Percentiles rank a stretch among this genome's conserved stretches.
phyloP scores from a whole-genome alignment of 2,113 vertebrate genomes.

The Callorhinus ursinus region DNA sequence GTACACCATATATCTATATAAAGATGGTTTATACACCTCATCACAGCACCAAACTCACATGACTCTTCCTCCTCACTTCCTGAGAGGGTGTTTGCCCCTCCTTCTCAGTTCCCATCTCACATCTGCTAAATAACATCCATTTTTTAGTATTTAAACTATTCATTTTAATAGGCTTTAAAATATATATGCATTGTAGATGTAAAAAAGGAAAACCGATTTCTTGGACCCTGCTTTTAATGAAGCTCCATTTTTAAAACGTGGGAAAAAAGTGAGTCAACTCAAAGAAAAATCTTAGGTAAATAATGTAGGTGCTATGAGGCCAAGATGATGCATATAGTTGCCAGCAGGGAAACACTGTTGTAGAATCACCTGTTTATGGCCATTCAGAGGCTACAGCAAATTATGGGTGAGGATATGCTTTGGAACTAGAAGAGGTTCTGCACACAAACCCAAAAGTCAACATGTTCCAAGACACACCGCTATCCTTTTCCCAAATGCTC shows the following conservation, averaged over 20 bases:
- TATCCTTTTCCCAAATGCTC: not conserved
- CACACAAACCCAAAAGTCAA: not conserved
- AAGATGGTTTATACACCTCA: not conserved
- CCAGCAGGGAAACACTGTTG: not conserved
- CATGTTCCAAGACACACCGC: not conserved
- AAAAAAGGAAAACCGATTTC: not conserved
- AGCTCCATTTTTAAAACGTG: not conserved
- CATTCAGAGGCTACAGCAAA: not conserved
- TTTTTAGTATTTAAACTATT: not conserved
- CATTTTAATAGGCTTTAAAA: not conserved
- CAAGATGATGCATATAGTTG: not conserved
- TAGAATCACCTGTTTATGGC: not conserved
- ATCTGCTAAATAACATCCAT: not conserved
- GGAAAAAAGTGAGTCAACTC: not conserved
- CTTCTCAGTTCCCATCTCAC: not conserved
- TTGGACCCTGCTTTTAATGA: not conserved
- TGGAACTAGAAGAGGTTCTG: not conserved
- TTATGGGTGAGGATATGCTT: not conserved
- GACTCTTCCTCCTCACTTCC: not conserved
- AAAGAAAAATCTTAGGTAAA: slow-evolving; percentile 25
- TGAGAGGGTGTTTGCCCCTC: not conserved
- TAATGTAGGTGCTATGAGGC: not conserved
- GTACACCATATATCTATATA: no score
- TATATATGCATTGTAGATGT: not conserved
- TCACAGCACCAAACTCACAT: not conserved